Evolutionary conservation across 2,797 vertebrate genomes (phyloP).

Genomic region (Sebastes glaucus): DNA sequence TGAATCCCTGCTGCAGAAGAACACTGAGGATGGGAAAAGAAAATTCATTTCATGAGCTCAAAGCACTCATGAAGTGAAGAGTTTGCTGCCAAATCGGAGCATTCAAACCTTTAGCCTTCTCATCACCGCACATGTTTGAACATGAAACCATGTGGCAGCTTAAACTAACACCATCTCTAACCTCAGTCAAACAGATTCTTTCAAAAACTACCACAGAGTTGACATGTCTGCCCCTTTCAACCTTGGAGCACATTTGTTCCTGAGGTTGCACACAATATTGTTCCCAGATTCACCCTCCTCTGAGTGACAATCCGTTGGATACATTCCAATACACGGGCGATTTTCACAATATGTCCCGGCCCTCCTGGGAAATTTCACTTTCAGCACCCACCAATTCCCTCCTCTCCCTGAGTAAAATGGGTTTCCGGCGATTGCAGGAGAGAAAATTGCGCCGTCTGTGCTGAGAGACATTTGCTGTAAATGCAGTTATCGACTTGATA

Average conservation of each 20-base stretch:
- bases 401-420: conserved; percentile 54
- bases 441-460: conserved; percentile 59
- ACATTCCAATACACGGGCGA: conserved; percentile 50
- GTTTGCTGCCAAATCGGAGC: background rate
- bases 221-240: conserved; percentile 11
- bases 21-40: background rate
- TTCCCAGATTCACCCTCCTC: conserved; percentile 33
- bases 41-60: background rate
- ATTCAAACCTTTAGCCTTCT: background rate
- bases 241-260: conserved; percentile 40
- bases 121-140: background rate
- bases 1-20: background rate
- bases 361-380: conserved; percentile 73
- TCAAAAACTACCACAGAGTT: background rate
- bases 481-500: conserved; percentile 67
- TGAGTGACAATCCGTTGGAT: conserved; percentile 60
- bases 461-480: conserved; percentile 67
- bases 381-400: conserved; percentile 60
- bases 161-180: background rate
- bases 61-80: background rate
- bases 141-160: background rate
- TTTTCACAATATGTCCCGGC: conserved; percentile 65
- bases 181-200: background rate
- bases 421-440: conserved; percentile 53
- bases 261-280: conserved; percentile 38